phyloP scores from a whole-genome alignment of 2,797 vertebrate genomes.

The Eulemur rubriventer region DNA sequence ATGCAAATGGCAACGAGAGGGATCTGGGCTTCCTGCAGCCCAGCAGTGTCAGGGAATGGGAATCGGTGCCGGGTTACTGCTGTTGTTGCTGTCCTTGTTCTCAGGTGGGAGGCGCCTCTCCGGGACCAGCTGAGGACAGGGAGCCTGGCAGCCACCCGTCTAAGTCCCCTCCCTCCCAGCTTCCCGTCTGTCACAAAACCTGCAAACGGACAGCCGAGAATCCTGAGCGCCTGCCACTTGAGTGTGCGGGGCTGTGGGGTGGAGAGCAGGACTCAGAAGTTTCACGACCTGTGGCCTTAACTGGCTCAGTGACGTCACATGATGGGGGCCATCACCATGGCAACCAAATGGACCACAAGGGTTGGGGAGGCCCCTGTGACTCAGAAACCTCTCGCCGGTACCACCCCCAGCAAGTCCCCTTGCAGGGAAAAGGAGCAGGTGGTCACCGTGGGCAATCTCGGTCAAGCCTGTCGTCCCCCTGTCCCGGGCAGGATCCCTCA shows the following conservation, averaged over 20 bases:
- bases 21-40: fast-evolving
- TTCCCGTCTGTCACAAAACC: neutral
- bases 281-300: neutral
- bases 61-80: neutral
- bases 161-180: neutral
- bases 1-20: neutral
- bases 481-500: neutral
- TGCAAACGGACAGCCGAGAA: neutral
- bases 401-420: no score
- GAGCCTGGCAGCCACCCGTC: neutral
- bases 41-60: neutral
- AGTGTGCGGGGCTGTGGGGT: neutral
- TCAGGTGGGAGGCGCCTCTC: neutral
- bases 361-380: neutral
- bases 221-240: neutral
- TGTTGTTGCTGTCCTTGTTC: neutral
- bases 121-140: neutral
- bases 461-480: neutral
- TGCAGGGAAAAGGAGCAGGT: neutral
- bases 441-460: neutral
- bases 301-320: neutral
- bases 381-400: neutral
- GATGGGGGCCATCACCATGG: neutral
- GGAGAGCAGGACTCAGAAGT: fast-evolving
- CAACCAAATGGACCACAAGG: neutral